Percentiles rank a stretch among this genome's conserved stretches.
These are phyloP conservation scores for Gephyroberyx darwinii DNA, from an alignment of 2,797 vertebrate species.

Conservation along the genomic window DNA sequence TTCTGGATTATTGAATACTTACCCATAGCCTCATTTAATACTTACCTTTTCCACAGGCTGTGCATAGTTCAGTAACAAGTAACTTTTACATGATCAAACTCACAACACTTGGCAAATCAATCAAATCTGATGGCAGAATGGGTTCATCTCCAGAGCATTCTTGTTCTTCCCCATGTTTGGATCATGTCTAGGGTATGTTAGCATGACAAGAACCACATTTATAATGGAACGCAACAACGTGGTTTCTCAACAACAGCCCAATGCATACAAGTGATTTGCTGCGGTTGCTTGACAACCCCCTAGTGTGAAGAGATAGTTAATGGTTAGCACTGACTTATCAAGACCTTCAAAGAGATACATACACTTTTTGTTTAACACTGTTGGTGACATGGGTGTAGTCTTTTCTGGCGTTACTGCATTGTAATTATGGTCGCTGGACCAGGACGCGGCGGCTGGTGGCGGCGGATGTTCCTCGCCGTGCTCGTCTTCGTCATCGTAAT, in stretches of 20 bases:
- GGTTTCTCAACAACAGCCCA: conserved; percentile 63
- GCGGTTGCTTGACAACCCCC: conserved; percentile 23
- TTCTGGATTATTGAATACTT: conserved; percentile 63
- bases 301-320: conserved; percentile 45
- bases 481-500: conserved; percentile 79
- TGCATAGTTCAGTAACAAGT: conserved; percentile 50
- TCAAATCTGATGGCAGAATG: conserved; percentile 40
- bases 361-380: conserved; percentile 99
- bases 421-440: conserved; percentile 99
- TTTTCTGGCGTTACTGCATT: conserved; percentile 99
- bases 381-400: conserved; percentile 93
- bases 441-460: conserved; percentile 88
- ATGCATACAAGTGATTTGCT: conserved; percentile 31
- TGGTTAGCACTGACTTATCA: conserved; percentile 53
- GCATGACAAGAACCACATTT: conserved; percentile 60
- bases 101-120: conserved; percentile 54
- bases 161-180: conserved; percentile 27
- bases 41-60: conserved; percentile 76
- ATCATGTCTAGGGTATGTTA: conserved; percentile 46
- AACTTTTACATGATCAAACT: conserved; percentile 48
- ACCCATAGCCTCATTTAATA: conserved; percentile 56
- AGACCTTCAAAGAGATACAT: conserved; percentile 92
- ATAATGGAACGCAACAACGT: conserved; percentile 52
- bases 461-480: conserved; percentile 81
- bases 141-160: conserved; percentile 43